These are phyloP conservation scores for Phenganax marumi DNA, from an alignment of 92 coral and sea anemone genomes.

Conservation along the genomic window DNA sequence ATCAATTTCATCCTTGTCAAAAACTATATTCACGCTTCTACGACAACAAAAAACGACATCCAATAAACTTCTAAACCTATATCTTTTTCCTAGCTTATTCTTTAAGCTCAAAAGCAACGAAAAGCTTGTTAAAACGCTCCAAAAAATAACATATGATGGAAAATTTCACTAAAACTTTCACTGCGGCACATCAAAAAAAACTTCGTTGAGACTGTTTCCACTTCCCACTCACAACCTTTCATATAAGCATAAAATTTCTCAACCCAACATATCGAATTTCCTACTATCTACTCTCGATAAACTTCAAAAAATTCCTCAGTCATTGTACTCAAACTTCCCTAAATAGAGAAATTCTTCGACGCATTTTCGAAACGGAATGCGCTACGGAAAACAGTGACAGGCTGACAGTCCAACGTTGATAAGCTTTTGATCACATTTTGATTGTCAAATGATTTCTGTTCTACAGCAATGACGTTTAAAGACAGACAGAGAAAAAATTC, in stretches of 20 bases:
- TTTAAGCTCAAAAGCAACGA: not conserved
- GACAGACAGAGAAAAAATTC: too few species aligned
- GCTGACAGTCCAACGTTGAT: not conserved
- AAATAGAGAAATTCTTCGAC: not conserved
- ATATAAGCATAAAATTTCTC: not conserved
- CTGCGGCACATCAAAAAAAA: conserved; percentile 11
- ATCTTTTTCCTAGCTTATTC: not conserved
- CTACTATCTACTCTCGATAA: too few species aligned
- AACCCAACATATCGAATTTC: too few species aligned
- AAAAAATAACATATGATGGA: conserved; percentile 15
- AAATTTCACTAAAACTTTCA: not conserved
- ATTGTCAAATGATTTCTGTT: not conserved
- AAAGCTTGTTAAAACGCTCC: not conserved
- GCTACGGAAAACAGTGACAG: not conserved
- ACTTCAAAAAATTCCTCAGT: not conserved
- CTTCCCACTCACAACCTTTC: not conserved
- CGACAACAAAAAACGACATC: not conserved
- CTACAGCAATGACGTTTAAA: too few species aligned
- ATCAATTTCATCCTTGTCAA: not conserved
- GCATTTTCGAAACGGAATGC: conserved; percentile 18
- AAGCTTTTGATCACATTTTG: conserved; percentile 8
- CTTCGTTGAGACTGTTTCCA: not conserved
- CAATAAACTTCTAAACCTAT: not conserved
- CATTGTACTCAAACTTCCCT: not conserved
- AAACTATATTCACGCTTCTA: not conserved